Percentiles rank a stretch among this genome's conserved stretches.
phyloP scores from a whole-genome alignment of 2,113 vertebrate genomes.

The Ptilonorhynchus violaceus region DNA sequence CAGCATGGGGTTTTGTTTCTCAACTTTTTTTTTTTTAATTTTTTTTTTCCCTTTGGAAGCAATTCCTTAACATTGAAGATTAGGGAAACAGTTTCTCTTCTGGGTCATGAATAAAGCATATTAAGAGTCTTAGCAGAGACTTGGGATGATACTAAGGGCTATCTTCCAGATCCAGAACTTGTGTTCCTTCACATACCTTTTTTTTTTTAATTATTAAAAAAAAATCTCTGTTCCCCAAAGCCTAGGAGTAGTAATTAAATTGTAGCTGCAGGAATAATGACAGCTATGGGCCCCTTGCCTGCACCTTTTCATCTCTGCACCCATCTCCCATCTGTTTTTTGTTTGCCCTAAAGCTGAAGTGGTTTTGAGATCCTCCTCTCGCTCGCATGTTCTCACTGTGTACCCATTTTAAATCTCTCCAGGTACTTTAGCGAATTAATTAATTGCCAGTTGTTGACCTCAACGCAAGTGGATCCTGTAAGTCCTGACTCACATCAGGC shows the following conservation, averaged over 20 bases:
- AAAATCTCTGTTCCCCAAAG: neutral
- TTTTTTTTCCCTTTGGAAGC: neutral
- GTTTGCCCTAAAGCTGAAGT: constrained; percentile 34
- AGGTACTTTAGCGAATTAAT: constrained; percentile 16
- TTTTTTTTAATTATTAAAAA: neutral
- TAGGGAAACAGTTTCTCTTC: neutral
- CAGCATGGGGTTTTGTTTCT: neutral
- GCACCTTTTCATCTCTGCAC: neutral
- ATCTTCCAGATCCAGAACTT: neutral
- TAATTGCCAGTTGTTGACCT: constrained; percentile 12
- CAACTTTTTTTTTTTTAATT: neutral
- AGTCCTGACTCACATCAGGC: constrained; percentile 28
- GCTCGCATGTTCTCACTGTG: neutral
- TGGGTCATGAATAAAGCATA: neutral
- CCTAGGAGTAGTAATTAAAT: neutral
- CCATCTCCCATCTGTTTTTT: constrained; percentile 33
- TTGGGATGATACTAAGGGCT: neutral
- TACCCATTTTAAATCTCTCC: constrained; percentile 13
- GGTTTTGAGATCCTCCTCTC: neutral
- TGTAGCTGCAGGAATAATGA: constrained; percentile 29
- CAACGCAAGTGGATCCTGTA: neutral
- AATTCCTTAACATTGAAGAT: neutral
- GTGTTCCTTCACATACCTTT: neutral
- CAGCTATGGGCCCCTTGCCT: neutral
- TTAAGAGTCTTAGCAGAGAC: neutral